Conservation (phyloP, 1,140 invertebrate species). For the Drosophila hydei region DNA sequence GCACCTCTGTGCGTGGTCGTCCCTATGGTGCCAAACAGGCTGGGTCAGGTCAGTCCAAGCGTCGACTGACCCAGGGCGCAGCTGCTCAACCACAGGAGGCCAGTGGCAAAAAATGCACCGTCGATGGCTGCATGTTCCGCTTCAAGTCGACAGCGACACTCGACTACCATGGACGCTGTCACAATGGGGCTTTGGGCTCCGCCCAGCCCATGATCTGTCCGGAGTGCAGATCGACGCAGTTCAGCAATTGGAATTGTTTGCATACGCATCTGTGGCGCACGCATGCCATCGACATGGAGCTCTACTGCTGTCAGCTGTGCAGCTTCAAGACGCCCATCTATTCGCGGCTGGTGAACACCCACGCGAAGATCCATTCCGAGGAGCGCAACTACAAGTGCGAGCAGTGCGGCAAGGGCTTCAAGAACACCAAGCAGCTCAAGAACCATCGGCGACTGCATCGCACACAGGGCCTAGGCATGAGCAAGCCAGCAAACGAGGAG, state of each 20-base stretch:
- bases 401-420: conserved; percentile 90
- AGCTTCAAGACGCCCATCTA: conserved; percentile 88
- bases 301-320: conserved; percentile 88
- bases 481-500: conserved; percentile 86
- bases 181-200: conserved; percentile 84
- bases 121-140: conserved; percentile 78
- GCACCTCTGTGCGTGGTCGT: conserved; percentile 72
- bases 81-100: conserved; percentile 25
- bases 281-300: conserved; percentile 90
- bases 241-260: conserved; percentile 86
- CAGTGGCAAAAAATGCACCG: conserved; percentile 62
- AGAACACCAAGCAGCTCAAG: conserved; percentile 89
- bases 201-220: conserved; percentile 86
- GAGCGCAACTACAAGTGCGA: conserved; percentile 87
- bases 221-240: conserved; percentile 86
- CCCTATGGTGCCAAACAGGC: conserved; percentile 78
- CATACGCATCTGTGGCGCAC: conserved; percentile 90
- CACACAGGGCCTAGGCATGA: conserved; percentile 70
- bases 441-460: conserved; percentile 87
- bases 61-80: conserved; percentile 20
- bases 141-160: conserved; percentile 84
- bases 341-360: conserved; percentile 87
- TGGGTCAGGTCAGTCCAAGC: conserved; percentile 40
- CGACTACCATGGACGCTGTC: conserved; percentile 87
- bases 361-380: conserved; percentile 88